phyloP scores from a whole-genome alignment of 2,888 invertebrate genomes.

The Mesoligia furuncula region DNA sequence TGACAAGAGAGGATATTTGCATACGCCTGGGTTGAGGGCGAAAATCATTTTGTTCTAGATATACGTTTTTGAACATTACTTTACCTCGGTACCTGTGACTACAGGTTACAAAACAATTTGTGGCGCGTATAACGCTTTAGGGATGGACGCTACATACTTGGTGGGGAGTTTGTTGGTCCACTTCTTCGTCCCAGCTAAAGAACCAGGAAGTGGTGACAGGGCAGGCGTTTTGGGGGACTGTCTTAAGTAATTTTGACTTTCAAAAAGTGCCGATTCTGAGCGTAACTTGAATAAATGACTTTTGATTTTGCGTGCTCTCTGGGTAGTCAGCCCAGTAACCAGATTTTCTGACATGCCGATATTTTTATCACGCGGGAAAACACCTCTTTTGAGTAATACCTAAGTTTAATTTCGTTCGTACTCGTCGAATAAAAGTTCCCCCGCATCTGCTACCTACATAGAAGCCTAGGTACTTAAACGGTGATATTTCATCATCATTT shows the following conservation, averaged over 20 bases:
- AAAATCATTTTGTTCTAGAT: conserved; percentile 9
- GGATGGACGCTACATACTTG: background rate
- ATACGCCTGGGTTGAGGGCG: conserved; percentile 13
- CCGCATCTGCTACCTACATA: background rate
- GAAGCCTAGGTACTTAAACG: too few relatives aligned
- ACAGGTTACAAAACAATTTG: background rate
- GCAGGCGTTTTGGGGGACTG: background rate
- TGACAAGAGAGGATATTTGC: conserved; percentile 23
- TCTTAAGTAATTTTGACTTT: background rate
- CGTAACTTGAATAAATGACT: background rate
- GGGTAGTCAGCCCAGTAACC: background rate
- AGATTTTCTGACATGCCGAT: background rate
- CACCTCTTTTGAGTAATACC: background rate
- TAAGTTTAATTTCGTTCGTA: background rate
- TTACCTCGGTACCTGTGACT: too few relatives aligned
- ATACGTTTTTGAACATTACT: background rate
- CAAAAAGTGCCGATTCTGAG: background rate
- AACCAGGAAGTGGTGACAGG: background rate
- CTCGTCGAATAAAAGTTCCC: background rate
- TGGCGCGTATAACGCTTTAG: background rate
- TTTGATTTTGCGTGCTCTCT: background rate
- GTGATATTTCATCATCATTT: background rate
- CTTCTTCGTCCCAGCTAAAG: background rate
- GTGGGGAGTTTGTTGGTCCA: background rate
- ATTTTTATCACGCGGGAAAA: background rate